Percentiles rank a stretch among this genome's conserved stretches.
Evolutionary conservation across 2,113 vertebrate genomes (phyloP).

Genomic region (Emydocephalus ijimae): DNA sequence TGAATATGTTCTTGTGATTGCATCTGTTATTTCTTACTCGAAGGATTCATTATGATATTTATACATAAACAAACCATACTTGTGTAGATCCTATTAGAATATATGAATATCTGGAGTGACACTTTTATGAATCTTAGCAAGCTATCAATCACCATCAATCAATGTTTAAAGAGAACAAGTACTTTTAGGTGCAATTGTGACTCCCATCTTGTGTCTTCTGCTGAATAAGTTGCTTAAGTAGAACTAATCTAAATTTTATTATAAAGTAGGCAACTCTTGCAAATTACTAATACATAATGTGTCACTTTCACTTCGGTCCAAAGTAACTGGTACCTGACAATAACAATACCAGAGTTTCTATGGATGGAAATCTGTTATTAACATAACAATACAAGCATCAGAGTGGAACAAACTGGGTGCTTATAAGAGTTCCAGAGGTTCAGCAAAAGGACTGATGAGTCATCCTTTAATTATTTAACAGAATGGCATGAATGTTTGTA

Average conservation of each 20-base stretch:
- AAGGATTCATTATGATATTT: not conserved
- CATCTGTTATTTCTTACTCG: not conserved
- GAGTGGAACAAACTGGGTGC: not conserved
- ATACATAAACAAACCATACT: not conserved
- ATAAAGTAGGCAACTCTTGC: not conserved
- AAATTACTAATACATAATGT: not conserved
- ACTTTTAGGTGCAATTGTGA: not conserved
- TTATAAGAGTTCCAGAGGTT: not conserved
- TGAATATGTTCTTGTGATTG: not conserved
- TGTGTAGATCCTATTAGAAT: not conserved
- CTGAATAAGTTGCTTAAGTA: not conserved
- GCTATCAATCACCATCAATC: not conserved
- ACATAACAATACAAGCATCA: not conserved
- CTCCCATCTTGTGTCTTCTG: not conserved
- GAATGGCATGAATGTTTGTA: not conserved
- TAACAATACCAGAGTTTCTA: not conserved
- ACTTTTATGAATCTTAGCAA: not conserved
- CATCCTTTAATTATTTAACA: slow-evolving; percentile 3
- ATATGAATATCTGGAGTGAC: not conserved
- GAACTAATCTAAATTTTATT: not conserved
- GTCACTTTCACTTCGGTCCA: no score
- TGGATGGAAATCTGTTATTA: not conserved
- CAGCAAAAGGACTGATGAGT: not conserved
- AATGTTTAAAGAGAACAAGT: not conserved
- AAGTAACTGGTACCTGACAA: not conserved